These are phyloP conservation scores for Galago senegalensis DNA, from an alignment of 2,797 vertebrate genomes.

Conservation along the genomic window DNA sequence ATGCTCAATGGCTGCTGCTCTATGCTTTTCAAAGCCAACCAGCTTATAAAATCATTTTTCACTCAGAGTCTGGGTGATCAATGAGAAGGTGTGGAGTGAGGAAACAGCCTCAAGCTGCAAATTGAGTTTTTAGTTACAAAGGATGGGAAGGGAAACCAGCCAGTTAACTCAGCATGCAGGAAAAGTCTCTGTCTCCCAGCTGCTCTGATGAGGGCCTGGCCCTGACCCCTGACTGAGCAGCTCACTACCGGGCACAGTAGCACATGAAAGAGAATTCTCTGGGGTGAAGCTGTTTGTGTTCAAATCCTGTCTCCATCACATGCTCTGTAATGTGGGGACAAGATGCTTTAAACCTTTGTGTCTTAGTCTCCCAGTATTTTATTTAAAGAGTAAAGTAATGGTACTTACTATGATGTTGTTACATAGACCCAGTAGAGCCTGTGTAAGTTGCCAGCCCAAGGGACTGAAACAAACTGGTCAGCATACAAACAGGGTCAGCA, in stretches of 20 bases:
- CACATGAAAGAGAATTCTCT: not conserved
- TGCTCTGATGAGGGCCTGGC: not conserved
- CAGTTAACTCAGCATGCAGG: not conserved
- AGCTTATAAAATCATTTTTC: conserved; percentile 82
- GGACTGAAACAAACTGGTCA: too few relatives aligned
- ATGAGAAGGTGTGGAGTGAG: conserved; percentile 76
- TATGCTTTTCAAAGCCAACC: conserved; percentile 80
- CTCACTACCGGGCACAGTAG: not conserved
- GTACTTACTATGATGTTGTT: not conserved
- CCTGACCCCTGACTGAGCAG: not conserved
- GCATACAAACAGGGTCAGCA: too few relatives aligned
- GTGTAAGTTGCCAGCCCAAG: too few relatives aligned
- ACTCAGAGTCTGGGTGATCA: conserved; percentile 66
- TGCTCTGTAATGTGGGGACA: not conserved
- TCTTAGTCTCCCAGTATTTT: not conserved
- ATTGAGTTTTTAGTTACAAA: conserved; percentile 75
- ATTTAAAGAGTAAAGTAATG: not conserved
- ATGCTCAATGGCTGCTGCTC: conserved; percentile 82
- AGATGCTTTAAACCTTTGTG: not conserved
- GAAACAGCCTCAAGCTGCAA: conserved; percentile 64
- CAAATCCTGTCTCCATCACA: not conserved
- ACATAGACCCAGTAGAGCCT: not conserved
- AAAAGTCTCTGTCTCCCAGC: not conserved
- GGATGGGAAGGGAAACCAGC: not conserved
- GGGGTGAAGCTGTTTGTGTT: not conserved